These are phyloP conservation scores for Prionailurus viverrinus DNA, from an alignment of 2,113 vertebrate genomes.

Conservation along the genomic window DNA sequence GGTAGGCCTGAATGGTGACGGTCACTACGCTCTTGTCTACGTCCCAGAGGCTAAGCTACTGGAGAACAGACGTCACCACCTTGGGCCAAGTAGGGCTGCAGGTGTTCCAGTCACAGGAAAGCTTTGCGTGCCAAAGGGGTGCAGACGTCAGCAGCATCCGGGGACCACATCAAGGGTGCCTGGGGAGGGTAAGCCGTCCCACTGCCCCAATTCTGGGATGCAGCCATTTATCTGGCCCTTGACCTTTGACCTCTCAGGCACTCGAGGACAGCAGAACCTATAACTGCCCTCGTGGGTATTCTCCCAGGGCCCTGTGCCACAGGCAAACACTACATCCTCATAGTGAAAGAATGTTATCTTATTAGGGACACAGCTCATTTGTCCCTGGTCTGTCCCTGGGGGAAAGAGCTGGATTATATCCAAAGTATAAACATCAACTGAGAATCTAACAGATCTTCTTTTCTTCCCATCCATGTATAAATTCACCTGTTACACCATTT, in stretches of 20 bases:
- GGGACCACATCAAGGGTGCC: neutral
- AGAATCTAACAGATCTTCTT: neutral
- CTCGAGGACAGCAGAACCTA: neutral
- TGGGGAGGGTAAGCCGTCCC: neutral
- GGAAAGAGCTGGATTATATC: neutral
- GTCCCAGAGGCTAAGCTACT: neutral
- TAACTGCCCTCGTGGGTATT: neutral
- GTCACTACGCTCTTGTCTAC: neutral
- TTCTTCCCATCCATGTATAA: neutral
- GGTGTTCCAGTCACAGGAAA: neutral
- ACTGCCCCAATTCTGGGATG: neutral
- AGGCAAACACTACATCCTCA: neutral
- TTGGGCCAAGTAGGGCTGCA: neutral
- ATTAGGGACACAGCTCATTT: neutral
- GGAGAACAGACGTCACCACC: neutral
- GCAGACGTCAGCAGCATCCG: neutral
- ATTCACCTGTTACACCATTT: neutral
- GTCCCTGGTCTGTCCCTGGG: neutral
- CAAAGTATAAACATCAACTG: neutral
- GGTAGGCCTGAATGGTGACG: neutral
- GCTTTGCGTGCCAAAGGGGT: neutral
- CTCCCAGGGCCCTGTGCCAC: neutral
- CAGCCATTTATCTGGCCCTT: neutral
- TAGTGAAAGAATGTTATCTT: neutral
- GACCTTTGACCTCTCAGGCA: neutral